Base-by-base conservation (phyloP, 2,888 invertebrate genomes). In the Campoplex nolae region DNA sequence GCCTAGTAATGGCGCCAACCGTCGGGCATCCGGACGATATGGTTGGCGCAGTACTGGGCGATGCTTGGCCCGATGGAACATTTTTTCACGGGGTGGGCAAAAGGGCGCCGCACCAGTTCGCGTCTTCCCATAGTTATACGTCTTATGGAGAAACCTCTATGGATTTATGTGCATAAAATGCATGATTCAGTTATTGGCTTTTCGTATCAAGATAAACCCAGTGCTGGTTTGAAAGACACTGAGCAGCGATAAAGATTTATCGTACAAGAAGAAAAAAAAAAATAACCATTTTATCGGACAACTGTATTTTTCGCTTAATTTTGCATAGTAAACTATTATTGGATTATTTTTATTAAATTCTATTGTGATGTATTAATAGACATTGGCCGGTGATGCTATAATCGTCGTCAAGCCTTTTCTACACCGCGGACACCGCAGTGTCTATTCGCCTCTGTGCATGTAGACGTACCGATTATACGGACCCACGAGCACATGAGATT, bases 21-120 rank as follows among this genome's bases (percentile, higher is more conserved):
- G n/a, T n/a, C n/a, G n/a, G n/a, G n/a, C n/a, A n/a, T n/a, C n/a
- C n/a, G n/a, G n/a, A n/a, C n/a, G n/a, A n/a, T n/a, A n/a, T n/a
- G n/a, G n/a, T n/a, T n/a, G n/a, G n/a, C n/a, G n/a, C n/a, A n/a
- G n/a, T n/a, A n/a, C n/a, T n/a, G n/a, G n/a, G n/a, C n/a, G n/a
- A n/a, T n/a, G n/a, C n/a, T n/a, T n/a, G n/a, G n/a, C n/a, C n/a
- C n/a, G n/a, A n/a, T n/a, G n/a, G n/a, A n/a, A n/a, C n/a, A n/a
- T n/a, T n/a, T n/a, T n/a, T n/a, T n/a, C n/a, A n/a, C n/a, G n/a
- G n/a, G n/a, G n/a, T 78, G 81, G 68, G 84, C 75, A 87, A 82
- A 87, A 87, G 81, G 38, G 58, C 18, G 70, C 70, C 68, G 76
- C 58, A 62, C 48, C 35, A 58, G 75, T 75, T 77, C 32, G 42